Conservation (phyloP, 2,888 invertebrate genomes). For the Tryphoninae sp. region DNA sequence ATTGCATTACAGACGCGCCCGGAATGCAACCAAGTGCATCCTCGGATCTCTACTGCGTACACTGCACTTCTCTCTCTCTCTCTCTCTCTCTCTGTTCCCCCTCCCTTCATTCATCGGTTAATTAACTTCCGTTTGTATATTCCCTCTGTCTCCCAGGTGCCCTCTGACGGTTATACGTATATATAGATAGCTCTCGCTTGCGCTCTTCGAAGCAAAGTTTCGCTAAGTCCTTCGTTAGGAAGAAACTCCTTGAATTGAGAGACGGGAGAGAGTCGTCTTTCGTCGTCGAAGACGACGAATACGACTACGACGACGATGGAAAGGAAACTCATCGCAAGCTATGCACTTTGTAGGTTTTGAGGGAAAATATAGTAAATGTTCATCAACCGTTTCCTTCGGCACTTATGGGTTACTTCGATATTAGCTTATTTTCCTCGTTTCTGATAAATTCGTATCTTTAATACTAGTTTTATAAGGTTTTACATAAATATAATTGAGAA, state of each 20-base stretch:
- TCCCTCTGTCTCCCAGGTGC: constrained; percentile 51
- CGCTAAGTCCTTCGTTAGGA: constrained; percentile 62
- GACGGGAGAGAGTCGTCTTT: constrained; percentile 30
- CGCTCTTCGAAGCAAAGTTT: constrained; percentile 52
- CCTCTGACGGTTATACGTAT: constrained; percentile 19
- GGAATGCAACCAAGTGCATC: constrained; percentile 58
- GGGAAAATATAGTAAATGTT: constrained; percentile 41
- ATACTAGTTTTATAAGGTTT: not conserved
- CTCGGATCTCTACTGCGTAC: constrained; percentile 45
- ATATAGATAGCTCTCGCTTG: constrained; percentile 19
- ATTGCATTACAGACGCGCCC: constrained; percentile 59
- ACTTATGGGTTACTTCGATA: constrained; percentile 41
- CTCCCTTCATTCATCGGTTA: constrained; percentile 55
- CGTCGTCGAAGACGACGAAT: not conserved
- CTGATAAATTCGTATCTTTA: constrained; percentile 21
- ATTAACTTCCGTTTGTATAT: constrained; percentile 66
- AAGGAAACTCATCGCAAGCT: constrained; percentile 47
- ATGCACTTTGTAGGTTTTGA: constrained; percentile 41
- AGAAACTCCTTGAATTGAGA: constrained; percentile 57
- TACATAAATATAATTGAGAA: too few relatives aligned
- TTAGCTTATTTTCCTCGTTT: constrained; percentile 24
- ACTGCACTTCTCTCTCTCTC: constrained; percentile 18
- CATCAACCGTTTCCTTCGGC: constrained; percentile 24
- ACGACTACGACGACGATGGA: constrained; percentile 12
- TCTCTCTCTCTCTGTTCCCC: constrained; percentile 14